phyloP scores from a whole-genome alignment of 1,140 invertebrate genomes.

The Neelides sp. region DNA sequence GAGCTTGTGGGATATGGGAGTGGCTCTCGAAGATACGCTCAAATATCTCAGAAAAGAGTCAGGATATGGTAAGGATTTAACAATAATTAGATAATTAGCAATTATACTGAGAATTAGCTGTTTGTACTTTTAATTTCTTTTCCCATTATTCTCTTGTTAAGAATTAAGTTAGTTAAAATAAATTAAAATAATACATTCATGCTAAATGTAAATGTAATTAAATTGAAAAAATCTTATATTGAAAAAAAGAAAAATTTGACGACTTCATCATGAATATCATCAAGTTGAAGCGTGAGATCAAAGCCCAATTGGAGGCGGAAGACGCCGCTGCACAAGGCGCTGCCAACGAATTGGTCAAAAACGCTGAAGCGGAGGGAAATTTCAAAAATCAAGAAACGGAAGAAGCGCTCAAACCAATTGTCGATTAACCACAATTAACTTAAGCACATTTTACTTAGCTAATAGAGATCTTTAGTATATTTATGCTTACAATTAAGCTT shows the following conservation, averaged over 20 bases:
- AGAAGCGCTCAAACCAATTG: no score
- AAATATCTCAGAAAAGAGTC: slow-evolving; percentile 8
- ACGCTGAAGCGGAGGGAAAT: not conserved
- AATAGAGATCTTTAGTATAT: no score
- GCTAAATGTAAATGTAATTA: no score
- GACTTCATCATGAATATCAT: slow-evolving; percentile 16
- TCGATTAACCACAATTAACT: no score
- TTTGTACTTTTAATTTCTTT: no score
- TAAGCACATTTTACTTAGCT: no score
- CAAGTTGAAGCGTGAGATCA: slow-evolving; percentile 2
- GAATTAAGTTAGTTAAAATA: no score
- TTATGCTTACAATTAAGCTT: no score
- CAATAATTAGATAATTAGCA: not conserved
- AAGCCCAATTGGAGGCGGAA: slow-evolving; percentile 2
- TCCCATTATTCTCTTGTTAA: no score
- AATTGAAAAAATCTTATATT: no score
- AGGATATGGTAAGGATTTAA: slow-evolving; percentile 8
- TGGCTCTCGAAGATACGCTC: slow-evolving; percentile 4
- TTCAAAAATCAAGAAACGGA: not conserved
- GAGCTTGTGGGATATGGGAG: not conserved
- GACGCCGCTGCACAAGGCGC: slow-evolving; percentile 5
- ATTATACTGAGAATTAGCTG: not conserved
- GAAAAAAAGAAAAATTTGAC: slow-evolving; percentile 18
- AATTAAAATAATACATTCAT: no score
- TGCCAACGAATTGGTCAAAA: not conserved